Evolutionary conservation across 2,888 invertebrate genomes (phyloP).

Genomic region (Heliothis peltigera): DNA sequence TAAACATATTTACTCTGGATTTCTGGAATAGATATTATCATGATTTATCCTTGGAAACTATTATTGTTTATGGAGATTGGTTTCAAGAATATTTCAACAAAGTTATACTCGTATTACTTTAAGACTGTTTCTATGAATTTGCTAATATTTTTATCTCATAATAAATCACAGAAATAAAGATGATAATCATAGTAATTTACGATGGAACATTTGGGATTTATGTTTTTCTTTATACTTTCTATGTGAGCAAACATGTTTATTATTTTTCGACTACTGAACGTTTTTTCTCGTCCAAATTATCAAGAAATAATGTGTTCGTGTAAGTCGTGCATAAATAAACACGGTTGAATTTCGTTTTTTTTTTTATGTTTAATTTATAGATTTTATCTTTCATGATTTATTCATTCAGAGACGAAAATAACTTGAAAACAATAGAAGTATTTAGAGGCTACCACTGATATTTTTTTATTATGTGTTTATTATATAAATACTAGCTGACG

Average conservation of each 20-base stretch:
- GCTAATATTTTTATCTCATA: conserved; percentile 4
- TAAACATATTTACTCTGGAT: too few relatives aligned
- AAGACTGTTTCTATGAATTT: conserved; percentile 10
- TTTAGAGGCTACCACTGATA: too few relatives aligned
- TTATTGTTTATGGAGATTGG: not conserved
- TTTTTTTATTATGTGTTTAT: too few relatives aligned
- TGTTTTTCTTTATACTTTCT: conserved; percentile 14
- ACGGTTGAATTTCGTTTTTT: too few relatives aligned
- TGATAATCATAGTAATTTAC: conserved; percentile 30
- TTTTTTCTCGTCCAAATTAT: conserved; percentile 11
- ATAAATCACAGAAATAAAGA: conserved; percentile 37
- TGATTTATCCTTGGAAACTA: too few relatives aligned
- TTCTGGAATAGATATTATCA: too few relatives aligned
- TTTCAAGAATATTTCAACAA: not conserved
- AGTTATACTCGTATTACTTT: conserved; percentile 3
- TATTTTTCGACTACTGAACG: not conserved
- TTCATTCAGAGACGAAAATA: too few relatives aligned
- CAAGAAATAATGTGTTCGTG: not conserved
- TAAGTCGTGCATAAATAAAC: too few relatives aligned
- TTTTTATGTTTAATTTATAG: too few relatives aligned
- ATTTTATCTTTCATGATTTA: too few relatives aligned
- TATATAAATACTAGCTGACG: too few relatives aligned
- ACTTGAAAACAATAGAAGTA: too few relatives aligned
- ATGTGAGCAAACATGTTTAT: conserved; percentile 14
- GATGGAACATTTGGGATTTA: conserved; percentile 16